Evolutionary conservation across 2,888 invertebrate genomes (phyloP), one percentile per base, ranked within the genome.

Genomic region (Melieria picta): DNA sequence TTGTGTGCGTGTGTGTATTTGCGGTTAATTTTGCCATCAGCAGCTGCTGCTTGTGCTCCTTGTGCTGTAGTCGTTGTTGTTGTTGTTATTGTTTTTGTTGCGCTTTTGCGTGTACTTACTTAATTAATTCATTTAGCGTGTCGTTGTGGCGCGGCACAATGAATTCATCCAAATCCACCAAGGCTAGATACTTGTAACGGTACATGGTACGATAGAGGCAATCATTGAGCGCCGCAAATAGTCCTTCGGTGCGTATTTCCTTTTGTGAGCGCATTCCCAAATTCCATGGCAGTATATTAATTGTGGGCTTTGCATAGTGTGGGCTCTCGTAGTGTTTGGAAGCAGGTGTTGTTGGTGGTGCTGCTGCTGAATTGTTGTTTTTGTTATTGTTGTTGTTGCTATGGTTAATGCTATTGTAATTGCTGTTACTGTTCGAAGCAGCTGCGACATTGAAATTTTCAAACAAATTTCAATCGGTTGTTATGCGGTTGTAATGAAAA

Each of bases 151-250:
- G 91, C 0, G 96, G 96, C 79, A 97, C 89, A 79, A 96, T 94
- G 83, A 93, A 93, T 86, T 97, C 97, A 84, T 97, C 97, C 76
- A 96, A 90, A 85, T 97, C 97, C 69, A 97, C 92, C 72, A 96
- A 90, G 11, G 95, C 90, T 72, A 96, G 89, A 88, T 95, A 94
- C 76, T 93, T 92, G 79, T 93, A 94, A 56, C 88, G 88, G 79
- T 94, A 93, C 95, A 97, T 96, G 73, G 93, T 94, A 80, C 97
- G 90, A 87, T 97, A 97, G 42, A 97, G 90, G 85, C 97, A 97
- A 88, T 97, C 97, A 87, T 97, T 97, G 79, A 97, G 91, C 7
- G 96, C 95, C 0, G 96, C 96, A 85, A 97, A 97, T 75, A 95
- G 90, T 5, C 96, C 96, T 85, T 97, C 96, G 1, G 96, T 97